Conservation (phyloP, 92 coral and sea anemone genomes). For the Anthopleura xanthogrammica region DNA sequence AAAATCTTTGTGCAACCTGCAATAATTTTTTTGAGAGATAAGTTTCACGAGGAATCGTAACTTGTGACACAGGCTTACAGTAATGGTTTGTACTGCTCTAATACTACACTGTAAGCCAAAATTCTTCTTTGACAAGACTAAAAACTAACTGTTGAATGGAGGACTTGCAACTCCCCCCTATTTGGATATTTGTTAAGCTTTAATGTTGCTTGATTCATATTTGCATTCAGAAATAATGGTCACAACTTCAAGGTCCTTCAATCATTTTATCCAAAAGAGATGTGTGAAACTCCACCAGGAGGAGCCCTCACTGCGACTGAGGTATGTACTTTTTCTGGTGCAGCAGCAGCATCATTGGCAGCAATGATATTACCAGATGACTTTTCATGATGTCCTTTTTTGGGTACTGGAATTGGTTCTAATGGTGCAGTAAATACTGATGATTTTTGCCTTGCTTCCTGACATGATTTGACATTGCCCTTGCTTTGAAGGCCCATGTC, state of each 20-base stretch:
- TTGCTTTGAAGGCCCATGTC: conserved; percentile 39
- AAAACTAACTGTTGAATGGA: background rate
- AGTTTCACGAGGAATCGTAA: too few species aligned
- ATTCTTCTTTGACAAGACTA: background rate
- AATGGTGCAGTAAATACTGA: conserved; percentile 70
- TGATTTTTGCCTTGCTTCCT: conserved; percentile 83
- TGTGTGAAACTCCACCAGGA: conserved; percentile 91
- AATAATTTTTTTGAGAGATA: too few species aligned
- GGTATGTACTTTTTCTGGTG: conserved; percentile 32
- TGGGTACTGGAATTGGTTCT: conserved; percentile 43
- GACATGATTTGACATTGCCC: conserved; percentile 52
- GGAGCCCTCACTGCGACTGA: conserved; percentile 79
- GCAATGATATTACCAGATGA: conserved; percentile 45
- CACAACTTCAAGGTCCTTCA: conserved; percentile 1
- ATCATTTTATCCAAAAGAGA: conserved; percentile 70
- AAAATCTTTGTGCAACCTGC: too few species aligned
- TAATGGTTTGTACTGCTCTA: background rate
- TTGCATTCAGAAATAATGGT: background rate
- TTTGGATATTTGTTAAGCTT: background rate
- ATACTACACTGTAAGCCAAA: background rate
- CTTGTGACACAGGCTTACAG: too few species aligned
- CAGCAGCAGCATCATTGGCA: conserved; percentile 17
- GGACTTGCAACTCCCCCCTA: background rate
- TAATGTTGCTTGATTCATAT: background rate
- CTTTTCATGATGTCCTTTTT: conserved; percentile 31